Percentiles rank a stretch among this genome's conserved stretches.
These are phyloP conservation scores for Drosophila paulistorum DNA, from an alignment of 1,140 invertebrate species.

Conservation along the genomic window DNA sequence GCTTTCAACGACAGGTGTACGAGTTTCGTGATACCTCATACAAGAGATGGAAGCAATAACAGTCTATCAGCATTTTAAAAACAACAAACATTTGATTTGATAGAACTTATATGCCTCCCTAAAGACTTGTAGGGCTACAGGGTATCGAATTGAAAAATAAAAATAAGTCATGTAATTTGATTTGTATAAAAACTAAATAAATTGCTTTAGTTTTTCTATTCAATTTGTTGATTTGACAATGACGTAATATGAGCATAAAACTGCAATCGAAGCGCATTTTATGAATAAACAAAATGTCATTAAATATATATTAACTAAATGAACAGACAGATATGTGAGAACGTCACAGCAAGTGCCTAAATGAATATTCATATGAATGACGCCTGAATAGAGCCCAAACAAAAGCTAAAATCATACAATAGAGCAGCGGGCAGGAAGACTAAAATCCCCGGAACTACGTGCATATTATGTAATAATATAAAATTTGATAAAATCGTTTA, in stretches of 20 bases:
- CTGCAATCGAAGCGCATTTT: constrained; percentile 28
- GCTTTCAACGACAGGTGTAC: too few relatives aligned
- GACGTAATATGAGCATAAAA: neutral
- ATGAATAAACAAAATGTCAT: constrained; percentile 64
- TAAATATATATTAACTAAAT: constrained; percentile 38
- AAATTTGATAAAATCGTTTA: too few relatives aligned
- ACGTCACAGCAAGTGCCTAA: constrained; percentile 47
- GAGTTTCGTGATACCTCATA: too few relatives aligned
- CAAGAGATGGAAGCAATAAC: too few relatives aligned
- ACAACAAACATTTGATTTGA: too few relatives aligned
- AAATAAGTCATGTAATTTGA: constrained; percentile 61
- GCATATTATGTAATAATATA: too few relatives aligned
- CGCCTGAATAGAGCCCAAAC: constrained; percentile 22
- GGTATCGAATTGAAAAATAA: constrained; percentile 23
- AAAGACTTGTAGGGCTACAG: neutral
- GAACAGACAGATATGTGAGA: constrained; percentile 29
- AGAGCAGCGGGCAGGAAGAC: neutral
- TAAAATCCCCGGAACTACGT: too few relatives aligned
- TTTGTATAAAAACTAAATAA: constrained; percentile 75
- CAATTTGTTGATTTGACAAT: neutral
- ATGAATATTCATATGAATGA: constrained; percentile 59
- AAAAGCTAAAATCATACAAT: constrained; percentile 41
- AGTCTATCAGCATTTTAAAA: too few relatives aligned
- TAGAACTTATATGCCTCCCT: constrained; percentile 16
- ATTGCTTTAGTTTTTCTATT: constrained; percentile 42